A percentile compares a stretch with the other conserved stretches of the same genome.
phyloP scores from a whole-genome alignment of 2,113 vertebrate species.

The Solea solea region DNA sequence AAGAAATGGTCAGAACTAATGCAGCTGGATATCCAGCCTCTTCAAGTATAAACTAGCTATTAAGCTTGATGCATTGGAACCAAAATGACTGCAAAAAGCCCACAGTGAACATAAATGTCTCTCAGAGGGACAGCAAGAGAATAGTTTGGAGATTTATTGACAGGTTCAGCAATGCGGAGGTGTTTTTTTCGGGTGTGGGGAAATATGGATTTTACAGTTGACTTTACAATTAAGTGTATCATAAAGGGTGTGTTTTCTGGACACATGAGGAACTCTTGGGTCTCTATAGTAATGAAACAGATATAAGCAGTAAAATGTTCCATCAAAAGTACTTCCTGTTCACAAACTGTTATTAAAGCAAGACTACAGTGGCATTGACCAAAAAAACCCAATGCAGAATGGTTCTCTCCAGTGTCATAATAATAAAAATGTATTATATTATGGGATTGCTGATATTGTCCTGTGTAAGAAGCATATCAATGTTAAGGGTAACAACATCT shows the following conservation, averaged over 20 bases:
- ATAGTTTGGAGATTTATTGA: conserved; percentile 53
- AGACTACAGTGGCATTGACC: too few relatives aligned
- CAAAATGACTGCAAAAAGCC: conserved; percentile 52
- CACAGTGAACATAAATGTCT: conserved; percentile 48
- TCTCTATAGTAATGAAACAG: too few relatives aligned
- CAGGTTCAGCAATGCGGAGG: conserved; percentile 24
- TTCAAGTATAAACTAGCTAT: conserved; percentile 41
- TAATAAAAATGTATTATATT: background rate
- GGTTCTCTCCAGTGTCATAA: background rate
- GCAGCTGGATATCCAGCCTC: conserved; percentile 27
- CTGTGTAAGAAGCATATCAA: background rate
- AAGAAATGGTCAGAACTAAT: conserved; percentile 39
- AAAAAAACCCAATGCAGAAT: background rate
- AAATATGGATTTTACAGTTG: conserved; percentile 13
- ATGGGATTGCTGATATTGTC: background rate
- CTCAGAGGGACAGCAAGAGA: conserved; percentile 29
- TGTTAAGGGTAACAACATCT: background rate
- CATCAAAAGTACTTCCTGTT: too few relatives aligned
- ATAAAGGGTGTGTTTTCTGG: background rate
- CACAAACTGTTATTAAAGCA: background rate
- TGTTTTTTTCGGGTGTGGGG: conserved; percentile 1
- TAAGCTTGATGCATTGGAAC: conserved; percentile 62
- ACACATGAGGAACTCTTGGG: background rate
- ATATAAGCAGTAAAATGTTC: too few relatives aligned
- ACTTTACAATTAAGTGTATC: background rate